phyloP scores from a whole-genome alignment of 2,888 invertebrate genomes.

The Apotomis betuletana region DNA sequence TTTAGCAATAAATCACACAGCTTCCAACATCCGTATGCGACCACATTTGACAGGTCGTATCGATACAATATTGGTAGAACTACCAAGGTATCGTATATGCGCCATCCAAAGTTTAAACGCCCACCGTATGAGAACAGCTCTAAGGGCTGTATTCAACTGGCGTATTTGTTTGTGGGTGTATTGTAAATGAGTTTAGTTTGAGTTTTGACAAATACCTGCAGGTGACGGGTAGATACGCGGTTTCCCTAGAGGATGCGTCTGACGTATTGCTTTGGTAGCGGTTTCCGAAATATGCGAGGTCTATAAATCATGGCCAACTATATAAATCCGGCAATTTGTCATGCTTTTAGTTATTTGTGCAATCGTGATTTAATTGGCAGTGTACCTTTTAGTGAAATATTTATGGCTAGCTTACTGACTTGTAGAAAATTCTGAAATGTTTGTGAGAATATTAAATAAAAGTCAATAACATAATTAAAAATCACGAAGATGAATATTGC shows the following conservation, averaged over 20 bases:
- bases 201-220: slow-evolving; percentile 82
- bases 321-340: slow-evolving; percentile 40
- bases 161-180: slow-evolving; percentile 43
- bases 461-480: too few relatives aligned
- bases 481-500: too few relatives aligned
- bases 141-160: slow-evolving; percentile 52
- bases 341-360: slow-evolving; percentile 26
- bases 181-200: slow-evolving; percentile 58
- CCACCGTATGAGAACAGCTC: slow-evolving; percentile 2
- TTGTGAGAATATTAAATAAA: too few relatives aligned
- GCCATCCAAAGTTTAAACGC: slow-evolving; percentile 12
- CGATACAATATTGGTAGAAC: slow-evolving; percentile 68
- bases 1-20: slow-evolving; percentile 70
- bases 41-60: slow-evolving; percentile 74
- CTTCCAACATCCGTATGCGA: slow-evolving; percentile 62
- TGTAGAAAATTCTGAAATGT: neutral
- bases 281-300: slow-evolving; percentile 64
- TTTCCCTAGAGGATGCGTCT: slow-evolving; percentile 75
- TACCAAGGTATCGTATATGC: slow-evolving; percentile 47
- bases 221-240: slow-evolving; percentile 71
- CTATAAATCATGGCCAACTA: slow-evolving; percentile 68
- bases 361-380: slow-evolving; percentile 30
- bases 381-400: slow-evolving; percentile 26
- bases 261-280: slow-evolving; percentile 79
- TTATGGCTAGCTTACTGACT: neutral